A percentile compares a stretch with the other conserved stretches of the same genome.
These are phyloP conservation scores for Bucco capensis DNA, from an alignment of 2,113 vertebrate genomes.

Conservation along the genomic window DNA sequence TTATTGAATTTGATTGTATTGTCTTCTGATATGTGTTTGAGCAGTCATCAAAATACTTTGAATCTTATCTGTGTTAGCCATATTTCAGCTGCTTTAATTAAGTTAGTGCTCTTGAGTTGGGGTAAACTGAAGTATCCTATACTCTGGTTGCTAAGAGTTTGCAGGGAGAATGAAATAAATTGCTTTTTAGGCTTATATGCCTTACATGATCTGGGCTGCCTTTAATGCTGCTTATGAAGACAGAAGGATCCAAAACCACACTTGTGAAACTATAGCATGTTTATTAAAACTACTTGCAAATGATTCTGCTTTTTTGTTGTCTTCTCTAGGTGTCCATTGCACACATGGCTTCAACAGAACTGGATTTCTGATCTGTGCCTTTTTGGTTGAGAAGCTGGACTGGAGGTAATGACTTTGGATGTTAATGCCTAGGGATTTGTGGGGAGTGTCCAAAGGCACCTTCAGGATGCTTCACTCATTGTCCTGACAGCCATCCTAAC, in stretches of 20 bases:
- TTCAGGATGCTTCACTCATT: not conserved
- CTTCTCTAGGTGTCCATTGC: slow-evolving; percentile 90
- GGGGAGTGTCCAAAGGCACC: not conserved
- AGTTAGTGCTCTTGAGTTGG: not conserved
- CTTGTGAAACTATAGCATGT: not conserved
- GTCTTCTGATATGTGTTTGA: not conserved
- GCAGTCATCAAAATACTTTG: not conserved
- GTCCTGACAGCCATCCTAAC: not conserved
- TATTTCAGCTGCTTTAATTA: not conserved
- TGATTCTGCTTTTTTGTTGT: slow-evolving; percentile 14
- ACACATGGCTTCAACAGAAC: slow-evolving; percentile 98
- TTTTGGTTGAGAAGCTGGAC: slow-evolving; percentile 97
- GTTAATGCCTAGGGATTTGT: not conserved
- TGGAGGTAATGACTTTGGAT: slow-evolving; percentile 86
- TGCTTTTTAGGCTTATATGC: not conserved
- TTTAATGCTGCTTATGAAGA: not conserved
- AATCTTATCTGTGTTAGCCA: not conserved
- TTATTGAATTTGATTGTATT: not conserved
- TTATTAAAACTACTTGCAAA: not conserved
- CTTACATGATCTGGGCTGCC: not conserved
- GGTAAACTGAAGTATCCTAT: not conserved
- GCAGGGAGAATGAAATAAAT: not conserved
- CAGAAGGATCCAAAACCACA: not conserved
- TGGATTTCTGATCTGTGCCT: slow-evolving; percentile 97
- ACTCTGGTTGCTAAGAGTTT: not conserved